Conservation (phyloP, 2,888 invertebrate species). For the Idaea biselata region DNA sequence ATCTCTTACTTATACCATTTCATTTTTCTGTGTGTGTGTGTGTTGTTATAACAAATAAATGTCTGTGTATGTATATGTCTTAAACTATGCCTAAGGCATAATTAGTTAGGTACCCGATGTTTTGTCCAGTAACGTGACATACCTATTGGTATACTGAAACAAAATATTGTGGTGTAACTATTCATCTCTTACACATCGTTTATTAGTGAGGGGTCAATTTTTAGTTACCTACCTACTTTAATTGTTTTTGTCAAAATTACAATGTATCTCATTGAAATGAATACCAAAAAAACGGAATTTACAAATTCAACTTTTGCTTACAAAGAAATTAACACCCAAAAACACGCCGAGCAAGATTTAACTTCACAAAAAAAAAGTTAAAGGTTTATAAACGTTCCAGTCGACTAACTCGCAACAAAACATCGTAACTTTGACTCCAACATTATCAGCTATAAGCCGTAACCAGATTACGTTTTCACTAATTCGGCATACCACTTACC, state of each 20-base stretch:
- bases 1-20: too few relatives aligned
- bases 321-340: slow-evolving; percentile 26
- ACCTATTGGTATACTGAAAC: too few relatives aligned
- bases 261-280: background rate
- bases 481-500: slow-evolving; percentile 51
- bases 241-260: background rate
- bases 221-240: background rate
- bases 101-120: too few relatives aligned
- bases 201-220: too few relatives aligned
- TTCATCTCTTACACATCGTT: too few relatives aligned
- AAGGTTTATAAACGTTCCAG: slow-evolving; percentile 44
- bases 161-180: too few relatives aligned
- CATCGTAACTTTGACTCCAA: slow-evolving; percentile 30
- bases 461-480: slow-evolving; percentile 44
- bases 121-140: too few relatives aligned
- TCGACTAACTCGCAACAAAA: slow-evolving; percentile 42
- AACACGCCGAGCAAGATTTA: slow-evolving; percentile 27
- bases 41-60: too few relatives aligned
- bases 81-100: too few relatives aligned
- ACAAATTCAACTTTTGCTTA: background rate
- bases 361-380: slow-evolving; percentile 33
- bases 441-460: slow-evolving; percentile 47
- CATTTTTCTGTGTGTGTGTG: too few relatives aligned
- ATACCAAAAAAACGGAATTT: background rate
- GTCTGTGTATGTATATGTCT: too few relatives aligned